Base-by-base conservation (phyloP, 1,140 invertebrate genomes). In the Pomacea maculata region DNA sequence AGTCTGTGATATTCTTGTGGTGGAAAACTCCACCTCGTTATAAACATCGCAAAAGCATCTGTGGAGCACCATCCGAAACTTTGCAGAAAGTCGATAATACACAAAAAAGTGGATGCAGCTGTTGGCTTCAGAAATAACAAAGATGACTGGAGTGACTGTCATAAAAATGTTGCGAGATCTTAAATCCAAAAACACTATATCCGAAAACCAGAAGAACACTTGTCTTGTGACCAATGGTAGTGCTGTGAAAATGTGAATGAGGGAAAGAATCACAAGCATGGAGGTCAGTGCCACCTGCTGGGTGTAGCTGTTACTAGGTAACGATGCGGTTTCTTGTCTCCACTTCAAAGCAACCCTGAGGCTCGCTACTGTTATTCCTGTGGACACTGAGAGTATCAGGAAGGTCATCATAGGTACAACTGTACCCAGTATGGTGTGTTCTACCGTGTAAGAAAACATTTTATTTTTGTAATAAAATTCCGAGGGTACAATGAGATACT, bases 31-130 rank as follows among this genome's bases (percentile, higher is more conserved):
- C 34, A 45, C 34, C 34, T 6, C 0, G 6, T 6, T 45, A 45
- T 45, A 45, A 4, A 1, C 34, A 45, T 45, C 6, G 34, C 34
- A 45, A 45, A 45, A 6, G 34, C 2, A 45, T 45, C 6, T 45
- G 1, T 3, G 45, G 17, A 75, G 73, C 11, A 21, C 73, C 17
- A 17, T 17, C 17, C 73, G 54, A 55, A 55, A 75, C 17, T 21
- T 54, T 15, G 73, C 8, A 17, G 73, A 75, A 14, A 10, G 34
- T 7, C 6, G 55, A 75, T 57, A 75, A 57, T 75, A 75, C 3
- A 75, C 73, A 19, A 75, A 75, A 52, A 75, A 75, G 25, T 57
- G 54, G 14, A 75, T 55, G 45, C 45, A 54, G 54, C 73, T 75
- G 54, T 75, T 75, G 19, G 21, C 21, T 7, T 14, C 11, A 9